phyloP scores from a whole-genome alignment of 2,113 vertebrate genomes.

The Propithecus coquereli region DNA sequence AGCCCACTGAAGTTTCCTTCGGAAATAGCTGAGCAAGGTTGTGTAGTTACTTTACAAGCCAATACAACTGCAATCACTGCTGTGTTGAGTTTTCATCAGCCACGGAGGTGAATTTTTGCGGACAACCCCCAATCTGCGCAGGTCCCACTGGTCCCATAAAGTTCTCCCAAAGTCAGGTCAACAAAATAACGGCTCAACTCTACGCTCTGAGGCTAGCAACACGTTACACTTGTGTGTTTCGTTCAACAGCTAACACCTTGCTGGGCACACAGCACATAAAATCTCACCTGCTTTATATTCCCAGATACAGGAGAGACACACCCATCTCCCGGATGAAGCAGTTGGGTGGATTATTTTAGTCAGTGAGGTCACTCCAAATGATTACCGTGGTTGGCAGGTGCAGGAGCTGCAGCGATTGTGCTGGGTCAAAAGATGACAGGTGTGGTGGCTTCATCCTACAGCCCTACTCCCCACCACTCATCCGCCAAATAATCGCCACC shows the following conservation, averaged over 20 bases:
- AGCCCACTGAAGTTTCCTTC: background rate
- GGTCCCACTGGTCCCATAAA: background rate
- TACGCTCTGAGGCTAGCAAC: background rate
- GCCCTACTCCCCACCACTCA: background rate
- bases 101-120: accelerated
- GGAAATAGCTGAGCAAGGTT: background rate
- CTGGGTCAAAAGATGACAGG: accelerated
- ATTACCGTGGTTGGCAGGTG: background rate
- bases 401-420: background rate
- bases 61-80: background rate
- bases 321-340: background rate
- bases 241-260: background rate
- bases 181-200: background rate
- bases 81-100: background rate
- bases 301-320: background rate
- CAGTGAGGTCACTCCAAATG: background rate
- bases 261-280: background rate
- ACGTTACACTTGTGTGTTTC: background rate
- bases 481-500: background rate
- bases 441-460: background rate
- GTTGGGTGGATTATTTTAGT: background rate
- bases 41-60: background rate
- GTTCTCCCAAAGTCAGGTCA: background rate
- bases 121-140: background rate
- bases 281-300: too few relatives aligned